Base-by-base conservation (phyloP, 1,140 invertebrate species). In the Rhynchophorus ferrugineus region DNA sequence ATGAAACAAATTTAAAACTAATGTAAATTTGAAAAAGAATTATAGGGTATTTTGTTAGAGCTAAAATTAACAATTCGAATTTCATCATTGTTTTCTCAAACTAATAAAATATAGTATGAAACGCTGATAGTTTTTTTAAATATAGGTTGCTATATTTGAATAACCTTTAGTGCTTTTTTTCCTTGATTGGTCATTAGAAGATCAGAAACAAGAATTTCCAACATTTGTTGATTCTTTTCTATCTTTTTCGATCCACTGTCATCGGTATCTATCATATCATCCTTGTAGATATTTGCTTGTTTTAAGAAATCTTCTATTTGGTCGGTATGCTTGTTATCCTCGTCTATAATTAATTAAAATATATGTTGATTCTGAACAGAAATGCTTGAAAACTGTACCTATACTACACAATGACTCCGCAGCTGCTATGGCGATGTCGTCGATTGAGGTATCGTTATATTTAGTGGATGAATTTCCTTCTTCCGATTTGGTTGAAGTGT, bases 371-470 rank as follows among this genome's bases (percentile, higher is more conserved):
- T 33, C 6, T 33, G 29, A n/a, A 33, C 6, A 7, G 6, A 33
- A 33, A n/a, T 7, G 29, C n/a, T 7, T 17, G 9, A 3, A 20
- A 3, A 43, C 8, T 3, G 11, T 37, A 53, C 50, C 50, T 21
- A 86, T 80, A n/a, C 79, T 82, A 60, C 85, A 89, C 8, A 89
- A 72, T 0, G 81, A 80, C 67, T 89, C 87, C 0, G 83, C 82
- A 1, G 87, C 67, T 0, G 81, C 79, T 11, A 75, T 62, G 50
- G 75, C 57, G 59, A 69, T 68, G 41, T 17, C 41, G 7, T 19
- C 34, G 16, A 17, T 22, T 8, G 49, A 39, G 7, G 9, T 16
- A 14, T 20, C 38, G 7, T n/a, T 11, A 2, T 8, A 16, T 9
- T 29, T n/a, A 18, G 3, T 16, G 18, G 43, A 9, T 21, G 16